Evolutionary conservation across 2,888 invertebrate genomes (phyloP), one percentile per base, ranked within the genome.

Genomic region (Tholera decimalis): DNA sequence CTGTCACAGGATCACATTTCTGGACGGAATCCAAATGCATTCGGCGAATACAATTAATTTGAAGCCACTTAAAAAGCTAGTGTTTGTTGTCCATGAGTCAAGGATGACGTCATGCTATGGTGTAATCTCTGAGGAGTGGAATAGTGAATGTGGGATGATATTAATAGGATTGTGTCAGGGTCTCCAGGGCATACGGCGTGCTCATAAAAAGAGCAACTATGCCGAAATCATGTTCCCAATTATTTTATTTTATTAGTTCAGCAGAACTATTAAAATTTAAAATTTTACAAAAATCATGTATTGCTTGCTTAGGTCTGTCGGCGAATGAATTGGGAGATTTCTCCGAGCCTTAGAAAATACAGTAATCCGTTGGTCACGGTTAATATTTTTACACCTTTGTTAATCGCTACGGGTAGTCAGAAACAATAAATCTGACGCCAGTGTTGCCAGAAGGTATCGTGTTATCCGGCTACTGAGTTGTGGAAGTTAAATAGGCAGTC

Each of bases 11-110:
- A 63, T 54, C 53, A 56, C 43, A 41, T 50, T 73, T 77, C 78
- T 87, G 86, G 88, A 80, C 20, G 37, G 13, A 26, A 51, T 78
- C 85, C 87, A 87, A 87, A 83, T 83, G 85, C 86, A 86, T 84
- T 84, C 81, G 54, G 44, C 15, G 82, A 81, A 85, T 61, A 67
- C 26, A 65, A 68, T 76, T 73, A 76, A 68, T 69, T 63, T 39
- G 26, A 50, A 59, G 63, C 54, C 71, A 69, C 70, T 73, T 73
- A 67, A 75, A 69, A 69, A 65, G n/a, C 20, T 50, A 47, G 37
- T 61, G 63, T 70, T 67, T 61, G 63, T 70, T 67, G 30, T 56
- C 57, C 60, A 35, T 62, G 66, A 70, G 44, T 65, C 68, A 43
- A 24, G 2, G 1, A 8, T 82, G 78, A 79, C 79, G 73, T 77